These are phyloP conservation scores for Theretra japonica DNA, from an alignment of 2,888 invertebrate species.

Conservation along the genomic window DNA sequence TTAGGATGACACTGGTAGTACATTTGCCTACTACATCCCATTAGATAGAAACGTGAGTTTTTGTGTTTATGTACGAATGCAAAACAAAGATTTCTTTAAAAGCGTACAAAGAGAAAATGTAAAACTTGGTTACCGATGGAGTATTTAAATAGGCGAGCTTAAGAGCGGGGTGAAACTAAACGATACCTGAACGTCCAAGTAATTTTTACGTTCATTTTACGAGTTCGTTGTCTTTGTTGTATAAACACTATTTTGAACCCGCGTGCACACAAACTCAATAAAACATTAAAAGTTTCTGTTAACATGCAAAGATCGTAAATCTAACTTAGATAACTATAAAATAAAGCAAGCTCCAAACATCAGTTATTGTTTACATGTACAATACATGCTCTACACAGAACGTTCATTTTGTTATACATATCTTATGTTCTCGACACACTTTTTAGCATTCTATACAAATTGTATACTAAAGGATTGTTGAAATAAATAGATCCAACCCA, in stretches of 20 bases:
- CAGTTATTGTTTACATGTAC: slow-evolving; percentile 24
- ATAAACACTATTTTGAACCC: slow-evolving; percentile 73
- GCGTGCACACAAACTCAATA: slow-evolving; percentile 56
- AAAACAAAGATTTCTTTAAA: not conserved
- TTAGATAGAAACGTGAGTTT: too few species aligned
- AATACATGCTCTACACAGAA: slow-evolving; percentile 45
- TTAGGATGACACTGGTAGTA: too few species aligned
- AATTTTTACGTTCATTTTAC: slow-evolving; percentile 71
- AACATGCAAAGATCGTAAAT: slow-evolving; percentile 38
- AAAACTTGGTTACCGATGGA: slow-evolving; percentile 19
- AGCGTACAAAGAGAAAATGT: not conserved
- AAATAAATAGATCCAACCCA: too few species aligned
- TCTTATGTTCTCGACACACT: too few species aligned
- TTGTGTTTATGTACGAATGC: too few species aligned
- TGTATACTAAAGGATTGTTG: too few species aligned
- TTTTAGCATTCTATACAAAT: too few species aligned
- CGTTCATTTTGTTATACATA: too few species aligned
- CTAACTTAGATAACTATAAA: slow-evolving; percentile 24
- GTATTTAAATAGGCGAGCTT: slow-evolving; percentile 10
- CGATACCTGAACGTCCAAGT: slow-evolving; percentile 49
- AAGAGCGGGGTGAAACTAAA: not conserved
- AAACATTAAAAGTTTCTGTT: slow-evolving; percentile 63
- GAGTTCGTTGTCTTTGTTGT: slow-evolving; percentile 80
- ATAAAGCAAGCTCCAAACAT: slow-evolving; percentile 11
- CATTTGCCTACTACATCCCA: too few species aligned